A percentile compares a stretch with the other conserved stretches of the same genome.
Evolutionary conservation across 2,888 invertebrate species (phyloP).

Genomic region (Caradrina kadenii): DNA sequence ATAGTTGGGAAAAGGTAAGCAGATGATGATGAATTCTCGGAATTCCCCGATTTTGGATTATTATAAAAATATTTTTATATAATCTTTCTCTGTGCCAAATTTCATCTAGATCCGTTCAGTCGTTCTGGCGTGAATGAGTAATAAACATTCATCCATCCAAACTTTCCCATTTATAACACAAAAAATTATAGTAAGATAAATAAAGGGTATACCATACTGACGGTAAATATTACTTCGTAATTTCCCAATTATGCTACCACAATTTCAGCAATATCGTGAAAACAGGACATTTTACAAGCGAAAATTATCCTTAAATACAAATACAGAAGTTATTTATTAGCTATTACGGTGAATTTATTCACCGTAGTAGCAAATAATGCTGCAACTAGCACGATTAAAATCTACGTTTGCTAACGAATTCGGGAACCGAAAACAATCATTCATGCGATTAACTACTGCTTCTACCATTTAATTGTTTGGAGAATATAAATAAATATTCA

Average conservation of each 20-base stretch:
- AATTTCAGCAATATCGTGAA: constrained; percentile 2
- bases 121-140: too few relatives aligned
- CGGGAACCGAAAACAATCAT: constrained; percentile 43
- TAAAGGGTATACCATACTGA: too few relatives aligned
- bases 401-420: constrained; percentile 19
- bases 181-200: too few relatives aligned
- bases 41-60: too few relatives aligned
- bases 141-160: too few relatives aligned
- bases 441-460: constrained; percentile 40
- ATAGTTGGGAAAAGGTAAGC: too few relatives aligned
- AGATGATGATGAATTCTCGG: too few relatives aligned
- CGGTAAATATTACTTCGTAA: not conserved
- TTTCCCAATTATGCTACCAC: not conserved
- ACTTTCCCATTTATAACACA: too few relatives aligned
- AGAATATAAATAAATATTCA: not conserved
- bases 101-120: too few relatives aligned
- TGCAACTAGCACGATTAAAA: constrained; percentile 44
- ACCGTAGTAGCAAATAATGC: constrained; percentile 26
- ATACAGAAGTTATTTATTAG: constrained; percentile 42
- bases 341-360: constrained; percentile 56
- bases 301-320: constrained; percentile 40
- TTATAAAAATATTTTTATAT: too few relatives aligned
- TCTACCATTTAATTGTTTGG: constrained; percentile 11
- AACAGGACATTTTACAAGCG: constrained; percentile 1
- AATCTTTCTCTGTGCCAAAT: too few relatives aligned